Percentiles rank a stretch among this genome's conserved stretches.
Evolutionary conservation across 2,888 invertebrate species (phyloP).

Genomic region (Drepanosiphum platanoidis): DNA sequence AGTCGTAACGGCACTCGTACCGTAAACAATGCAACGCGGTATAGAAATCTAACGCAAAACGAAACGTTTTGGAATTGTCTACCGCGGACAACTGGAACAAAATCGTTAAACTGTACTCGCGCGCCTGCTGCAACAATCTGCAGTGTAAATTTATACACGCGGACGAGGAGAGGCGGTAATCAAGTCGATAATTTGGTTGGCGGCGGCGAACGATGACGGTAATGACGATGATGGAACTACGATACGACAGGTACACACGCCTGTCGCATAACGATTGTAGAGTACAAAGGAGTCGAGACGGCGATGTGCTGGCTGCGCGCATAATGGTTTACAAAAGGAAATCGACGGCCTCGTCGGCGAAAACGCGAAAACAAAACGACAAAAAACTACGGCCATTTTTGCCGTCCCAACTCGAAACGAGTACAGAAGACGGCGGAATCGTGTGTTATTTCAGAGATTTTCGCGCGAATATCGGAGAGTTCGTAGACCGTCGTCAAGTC

Average conservation of each 20-base stretch:
- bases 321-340: neutral
- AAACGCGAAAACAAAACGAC: neutral
- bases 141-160: neutral
- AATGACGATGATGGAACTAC: conserved; percentile 17
- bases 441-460: no score
- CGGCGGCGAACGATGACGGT: conserved; percentile 7
- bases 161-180: conserved; percentile 6
- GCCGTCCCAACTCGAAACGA: no score
- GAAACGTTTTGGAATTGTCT: neutral
- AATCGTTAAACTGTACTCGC: conserved; percentile 32
- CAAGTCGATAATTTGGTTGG: conserved; percentile 29
- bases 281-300: neutral
- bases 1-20: conserved; percentile 45
- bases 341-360: neutral
- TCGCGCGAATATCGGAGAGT: no score
- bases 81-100: conserved; percentile 53
- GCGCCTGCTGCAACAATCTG: neutral
- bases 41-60: conserved; percentile 1
- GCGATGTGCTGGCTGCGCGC: neutral
- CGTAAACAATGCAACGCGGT: conserved; percentile 54
- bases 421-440: no score
- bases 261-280: neutral
- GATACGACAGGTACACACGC: neutral
- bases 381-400: neutral
- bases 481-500: no score